Evolutionary conservation across 2,797 vertebrate species (phyloP).

Genomic region (Crypturellus tataupa): DNA sequence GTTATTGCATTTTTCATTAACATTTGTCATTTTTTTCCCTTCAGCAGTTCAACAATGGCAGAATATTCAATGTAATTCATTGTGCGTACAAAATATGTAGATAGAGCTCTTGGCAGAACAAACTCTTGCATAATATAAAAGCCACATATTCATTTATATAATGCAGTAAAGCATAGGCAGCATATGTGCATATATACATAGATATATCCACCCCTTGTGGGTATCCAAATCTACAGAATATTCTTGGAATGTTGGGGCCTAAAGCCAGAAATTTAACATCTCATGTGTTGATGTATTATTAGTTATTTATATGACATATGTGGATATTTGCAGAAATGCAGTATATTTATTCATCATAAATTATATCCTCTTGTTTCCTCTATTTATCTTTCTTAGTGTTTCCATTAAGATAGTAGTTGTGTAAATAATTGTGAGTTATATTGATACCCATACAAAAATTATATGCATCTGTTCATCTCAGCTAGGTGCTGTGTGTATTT

Average conservation of each 20-base stretch:
- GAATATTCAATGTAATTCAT: constrained; percentile 38
- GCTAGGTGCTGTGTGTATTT: not conserved
- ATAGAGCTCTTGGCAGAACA: constrained; percentile 17
- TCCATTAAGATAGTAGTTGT: not conserved
- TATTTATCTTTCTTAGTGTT: not conserved
- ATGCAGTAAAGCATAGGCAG: not conserved
- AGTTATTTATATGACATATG: not conserved
- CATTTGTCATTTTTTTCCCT: constrained; percentile 32
- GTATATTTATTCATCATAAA: constrained; percentile 16
- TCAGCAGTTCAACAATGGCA: constrained; percentile 32
- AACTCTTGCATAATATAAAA: constrained; percentile 44
- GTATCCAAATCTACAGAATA: not conserved
- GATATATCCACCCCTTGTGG: not conserved
- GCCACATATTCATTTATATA: constrained; percentile 25
- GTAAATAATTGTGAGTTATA: not conserved
- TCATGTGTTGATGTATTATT: not conserved
- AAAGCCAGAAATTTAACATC: constrained; percentile 5
- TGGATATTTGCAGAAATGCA: not conserved
- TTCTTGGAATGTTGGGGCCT: not conserved
- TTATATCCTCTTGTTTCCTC: not conserved
- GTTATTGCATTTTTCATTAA: constrained; percentile 56
- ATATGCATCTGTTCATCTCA: not conserved
- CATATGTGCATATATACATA: constrained; percentile 23
- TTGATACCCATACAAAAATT: not conserved
- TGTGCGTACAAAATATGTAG: constrained; percentile 33